Evolutionary conservation across 2,888 invertebrate genomes (phyloP).

Genomic region (Drosophila stalkeri): DNA sequence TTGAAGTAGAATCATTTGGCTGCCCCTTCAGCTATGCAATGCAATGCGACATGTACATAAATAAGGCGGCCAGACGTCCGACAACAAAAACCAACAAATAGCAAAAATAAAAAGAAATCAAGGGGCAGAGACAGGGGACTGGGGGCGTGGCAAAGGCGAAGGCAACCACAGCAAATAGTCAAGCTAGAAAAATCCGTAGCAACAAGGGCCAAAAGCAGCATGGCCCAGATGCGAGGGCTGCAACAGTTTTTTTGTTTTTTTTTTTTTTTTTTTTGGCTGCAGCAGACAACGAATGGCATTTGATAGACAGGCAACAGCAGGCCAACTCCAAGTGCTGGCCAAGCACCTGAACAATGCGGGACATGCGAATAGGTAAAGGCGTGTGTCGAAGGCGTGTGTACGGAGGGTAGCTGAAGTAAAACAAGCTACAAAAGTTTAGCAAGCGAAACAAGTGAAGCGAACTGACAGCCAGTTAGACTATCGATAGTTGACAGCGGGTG

Average conservation of each 20-base stretch:
- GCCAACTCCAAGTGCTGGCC: conserved; percentile 15
- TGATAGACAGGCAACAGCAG: conserved; percentile 49
- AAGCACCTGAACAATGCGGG: conserved; percentile 5
- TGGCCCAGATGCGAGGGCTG: conserved; percentile 5
- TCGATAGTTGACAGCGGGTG: conserved; percentile 5
- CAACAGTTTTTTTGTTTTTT: not conserved
- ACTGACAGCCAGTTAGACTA: conserved; percentile 8
- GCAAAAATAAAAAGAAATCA: not conserved
- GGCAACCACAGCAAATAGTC: not conserved
- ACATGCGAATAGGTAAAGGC: not conserved
- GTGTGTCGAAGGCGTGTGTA: not conserved
- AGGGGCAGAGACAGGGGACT: not conserved
- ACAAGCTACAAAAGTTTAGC: conserved; percentile 8
- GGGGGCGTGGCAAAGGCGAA: conserved; percentile 4
- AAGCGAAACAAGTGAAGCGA: conserved; percentile 6
- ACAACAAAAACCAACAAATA: conserved; percentile 3
- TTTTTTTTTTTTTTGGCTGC: not conserved
- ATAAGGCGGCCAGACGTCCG: conserved; percentile 54
- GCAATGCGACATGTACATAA: conserved; percentile 63
- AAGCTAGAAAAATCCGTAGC: not conserved
- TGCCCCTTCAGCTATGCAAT: conserved; percentile 61
- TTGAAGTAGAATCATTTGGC: conserved; percentile 56
- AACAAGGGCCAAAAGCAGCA: not conserved
- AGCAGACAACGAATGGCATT: conserved; percentile 34
- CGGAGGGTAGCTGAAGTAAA: not conserved